Evolutionary conservation across 2,888 invertebrate genomes (phyloP).

Genomic region (Pristionchus fissidentatus): DNA sequence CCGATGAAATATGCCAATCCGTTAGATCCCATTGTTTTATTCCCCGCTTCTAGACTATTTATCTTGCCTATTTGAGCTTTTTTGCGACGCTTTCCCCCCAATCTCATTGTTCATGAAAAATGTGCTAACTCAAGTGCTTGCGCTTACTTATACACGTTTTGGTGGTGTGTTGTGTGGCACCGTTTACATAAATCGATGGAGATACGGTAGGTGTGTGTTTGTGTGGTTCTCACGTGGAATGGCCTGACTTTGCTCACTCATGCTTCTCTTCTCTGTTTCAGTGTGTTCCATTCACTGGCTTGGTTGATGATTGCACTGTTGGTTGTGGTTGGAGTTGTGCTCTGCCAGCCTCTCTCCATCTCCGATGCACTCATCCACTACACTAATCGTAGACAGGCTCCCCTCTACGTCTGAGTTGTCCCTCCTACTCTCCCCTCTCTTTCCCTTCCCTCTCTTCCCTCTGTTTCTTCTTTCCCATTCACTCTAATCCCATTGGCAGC

Average conservation of each 20-base stretch:
- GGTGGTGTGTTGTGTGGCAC: not conserved
- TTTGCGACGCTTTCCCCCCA: not conserved
- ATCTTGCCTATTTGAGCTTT: not conserved
- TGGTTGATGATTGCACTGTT: not conserved
- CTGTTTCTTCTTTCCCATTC: not conserved
- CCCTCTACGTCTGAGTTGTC: not conserved
- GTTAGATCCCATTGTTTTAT: not conserved
- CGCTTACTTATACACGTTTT: not conserved
- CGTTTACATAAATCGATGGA: not conserved
- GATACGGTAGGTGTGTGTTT: not conserved
- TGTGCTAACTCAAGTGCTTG: constrained; percentile 6
- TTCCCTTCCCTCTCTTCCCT: not conserved
- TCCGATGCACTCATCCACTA: not conserved
- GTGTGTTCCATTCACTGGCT: not conserved
- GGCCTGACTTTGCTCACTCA: not conserved
- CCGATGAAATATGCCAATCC: not conserved
- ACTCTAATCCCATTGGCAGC: constrained; percentile 2
- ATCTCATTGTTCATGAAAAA: constrained; percentile 9
- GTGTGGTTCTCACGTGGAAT: not conserved
- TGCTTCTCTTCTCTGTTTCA: constrained; percentile 8
- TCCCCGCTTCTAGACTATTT: too few species aligned
- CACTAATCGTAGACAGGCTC: not conserved
- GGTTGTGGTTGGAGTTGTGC: not conserved
- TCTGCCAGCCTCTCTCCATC: not conserved
- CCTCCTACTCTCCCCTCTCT: not conserved